These are phyloP conservation scores for Eupithecia tripunctaria DNA, from an alignment of 2,888 invertebrate species.

Conservation along the genomic window DNA sequence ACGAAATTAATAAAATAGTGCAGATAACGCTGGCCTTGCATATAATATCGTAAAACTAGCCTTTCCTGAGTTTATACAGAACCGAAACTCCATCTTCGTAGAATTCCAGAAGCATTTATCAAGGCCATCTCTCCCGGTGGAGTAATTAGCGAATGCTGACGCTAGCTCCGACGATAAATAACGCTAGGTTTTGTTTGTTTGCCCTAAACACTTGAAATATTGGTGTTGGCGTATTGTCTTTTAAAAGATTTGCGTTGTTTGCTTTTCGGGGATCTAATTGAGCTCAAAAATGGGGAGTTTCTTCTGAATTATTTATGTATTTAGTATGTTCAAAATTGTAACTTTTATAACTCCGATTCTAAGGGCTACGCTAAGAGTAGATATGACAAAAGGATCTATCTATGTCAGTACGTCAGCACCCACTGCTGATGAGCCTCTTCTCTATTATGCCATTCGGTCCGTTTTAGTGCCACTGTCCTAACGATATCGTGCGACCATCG, in stretches of 20 bases:
- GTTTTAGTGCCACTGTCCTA: not conserved
- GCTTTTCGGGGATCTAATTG: not conserved
- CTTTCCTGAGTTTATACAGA: not conserved
- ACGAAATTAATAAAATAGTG: not conserved
- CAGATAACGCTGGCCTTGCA: not conserved
- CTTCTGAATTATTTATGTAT: not conserved
- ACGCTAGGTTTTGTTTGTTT: slow-evolving; percentile 35
- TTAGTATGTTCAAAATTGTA: not conserved
- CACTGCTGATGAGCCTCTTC: too few relatives aligned
- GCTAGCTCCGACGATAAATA: slow-evolving; percentile 31
- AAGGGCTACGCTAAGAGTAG: not conserved
- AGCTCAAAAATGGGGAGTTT: not conserved
- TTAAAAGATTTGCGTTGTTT: slow-evolving; percentile 24
- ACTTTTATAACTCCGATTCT: not conserved
- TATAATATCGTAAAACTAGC: not conserved
- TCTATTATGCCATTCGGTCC: not conserved
- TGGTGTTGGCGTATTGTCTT: slow-evolving; percentile 32
- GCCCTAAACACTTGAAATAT: slow-evolving; percentile 36
- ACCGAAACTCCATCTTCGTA: slow-evolving; percentile 8
- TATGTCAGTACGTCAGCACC: too few relatives aligned
- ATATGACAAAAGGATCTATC: too few relatives aligned
- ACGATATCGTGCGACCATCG: not conserved
- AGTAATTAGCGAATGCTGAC: slow-evolving; percentile 37
- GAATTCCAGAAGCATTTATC: slow-evolving; percentile 26
- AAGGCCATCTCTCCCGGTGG: slow-evolving; percentile 32